Evolutionary conservation across 2,113 vertebrate species (phyloP).

Genomic region (Globicephala melas): DNA sequence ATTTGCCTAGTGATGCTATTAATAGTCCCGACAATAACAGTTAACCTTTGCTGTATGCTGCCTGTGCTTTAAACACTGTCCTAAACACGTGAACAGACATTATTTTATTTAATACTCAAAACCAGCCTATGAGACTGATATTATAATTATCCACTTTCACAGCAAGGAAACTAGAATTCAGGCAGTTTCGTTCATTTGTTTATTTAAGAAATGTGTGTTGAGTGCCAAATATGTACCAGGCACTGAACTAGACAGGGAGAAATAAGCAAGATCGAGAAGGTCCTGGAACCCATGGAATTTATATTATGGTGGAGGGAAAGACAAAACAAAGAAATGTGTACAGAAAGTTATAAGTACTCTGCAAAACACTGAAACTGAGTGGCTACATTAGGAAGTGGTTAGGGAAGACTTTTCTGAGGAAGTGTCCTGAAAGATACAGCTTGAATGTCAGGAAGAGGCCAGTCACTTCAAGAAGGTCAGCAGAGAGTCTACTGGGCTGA

Average conservation of each 20-base stretch:
- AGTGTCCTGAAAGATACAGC: background rate
- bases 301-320: background rate
- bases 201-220: background rate
- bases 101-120: constrained; percentile 1
- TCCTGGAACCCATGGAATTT: background rate
- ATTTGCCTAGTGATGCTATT: background rate
- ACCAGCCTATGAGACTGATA: background rate
- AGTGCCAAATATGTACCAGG: background rate
- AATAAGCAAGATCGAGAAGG: background rate
- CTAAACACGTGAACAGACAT: background rate
- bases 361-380: background rate
- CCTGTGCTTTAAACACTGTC: background rate
- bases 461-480: background rate
- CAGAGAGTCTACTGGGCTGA: background rate
- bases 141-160: background rate
- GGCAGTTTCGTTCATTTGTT: background rate
- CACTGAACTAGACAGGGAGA: background rate
- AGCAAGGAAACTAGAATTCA: background rate
- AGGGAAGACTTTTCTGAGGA: background rate
- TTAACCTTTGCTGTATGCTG: background rate
- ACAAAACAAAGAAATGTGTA: background rate
- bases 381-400: background rate
- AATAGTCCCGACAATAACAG: background rate
- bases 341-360: background rate
- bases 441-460: background rate